These are phyloP conservation scores for Conomelus anceps DNA, from an alignment of 2,888 invertebrate species.

Conservation along the genomic window DNA sequence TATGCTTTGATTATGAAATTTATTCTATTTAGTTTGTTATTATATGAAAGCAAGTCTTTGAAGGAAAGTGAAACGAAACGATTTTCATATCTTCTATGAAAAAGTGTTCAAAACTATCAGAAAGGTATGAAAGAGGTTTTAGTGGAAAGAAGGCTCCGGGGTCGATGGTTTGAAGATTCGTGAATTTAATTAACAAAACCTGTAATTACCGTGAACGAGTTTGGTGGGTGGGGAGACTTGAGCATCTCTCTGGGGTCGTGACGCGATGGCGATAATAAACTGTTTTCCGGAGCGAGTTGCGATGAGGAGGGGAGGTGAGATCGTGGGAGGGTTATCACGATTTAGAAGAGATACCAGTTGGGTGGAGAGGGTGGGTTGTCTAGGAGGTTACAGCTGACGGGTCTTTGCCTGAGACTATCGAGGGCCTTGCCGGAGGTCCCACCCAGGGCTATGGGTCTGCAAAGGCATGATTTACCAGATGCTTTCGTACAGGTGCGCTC, in stretches of 20 bases:
- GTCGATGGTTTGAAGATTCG: not conserved
- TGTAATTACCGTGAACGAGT: not conserved
- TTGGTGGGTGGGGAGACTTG: not conserved
- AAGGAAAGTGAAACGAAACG: not conserved
- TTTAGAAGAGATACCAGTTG: not conserved
- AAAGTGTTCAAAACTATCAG: not conserved
- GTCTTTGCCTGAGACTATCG: not conserved
- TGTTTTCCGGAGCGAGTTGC: not conserved
- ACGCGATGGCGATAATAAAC: not conserved
- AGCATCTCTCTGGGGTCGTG: not conserved
- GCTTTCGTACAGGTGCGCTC: not conserved
- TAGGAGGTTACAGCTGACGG: not conserved
- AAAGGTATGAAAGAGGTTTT: not conserved
- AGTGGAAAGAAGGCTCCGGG: not conserved
- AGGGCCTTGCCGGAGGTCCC: not conserved
- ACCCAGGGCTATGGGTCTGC: not conserved
- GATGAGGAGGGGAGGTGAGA: not conserved
- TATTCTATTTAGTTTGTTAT: not conserved
- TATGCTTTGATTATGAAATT: no score
- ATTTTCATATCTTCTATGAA: not conserved
- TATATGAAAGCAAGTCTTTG: not conserved
- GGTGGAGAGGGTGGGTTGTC: not conserved
- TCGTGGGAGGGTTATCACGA: not conserved
- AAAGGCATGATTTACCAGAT: not conserved
- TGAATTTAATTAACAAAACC: not conserved